phyloP scores from a whole-genome alignment of 2,888 invertebrate species.

The Amblyteles armatorius region DNA sequence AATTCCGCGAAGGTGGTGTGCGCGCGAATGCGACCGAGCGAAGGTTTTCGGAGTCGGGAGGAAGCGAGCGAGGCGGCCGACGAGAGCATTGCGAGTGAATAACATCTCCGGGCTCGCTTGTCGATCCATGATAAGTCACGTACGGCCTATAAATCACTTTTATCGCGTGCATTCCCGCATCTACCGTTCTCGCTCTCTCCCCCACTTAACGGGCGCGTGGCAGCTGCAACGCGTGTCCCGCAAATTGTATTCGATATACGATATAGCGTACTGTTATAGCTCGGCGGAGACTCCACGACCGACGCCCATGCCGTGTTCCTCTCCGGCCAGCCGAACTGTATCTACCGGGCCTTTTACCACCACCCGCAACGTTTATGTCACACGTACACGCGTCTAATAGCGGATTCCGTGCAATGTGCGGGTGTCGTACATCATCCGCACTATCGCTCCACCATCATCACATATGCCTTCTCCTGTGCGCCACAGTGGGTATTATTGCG shows the following conservation, averaged over 20 bases:
- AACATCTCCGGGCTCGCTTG: conserved; percentile 61
- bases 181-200: conserved; percentile 29
- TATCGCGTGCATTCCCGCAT: conserved; percentile 57
- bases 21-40: background rate
- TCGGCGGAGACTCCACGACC: background rate
- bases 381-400: conserved; percentile 11
- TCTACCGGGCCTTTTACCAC: conserved; percentile 21
- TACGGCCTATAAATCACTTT: conserved; percentile 69
- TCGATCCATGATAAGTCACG: conserved; percentile 71
- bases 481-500: background rate
- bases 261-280: conserved; percentile 48
- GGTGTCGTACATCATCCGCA: conserved; percentile 54
- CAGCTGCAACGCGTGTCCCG: conserved; percentile 40
- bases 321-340: conserved; percentile 30
- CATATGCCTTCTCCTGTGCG: background rate
- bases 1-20: conserved; percentile 35
- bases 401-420: conserved; percentile 31
- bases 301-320: conserved; percentile 30
- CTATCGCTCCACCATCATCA: conserved; percentile 6
- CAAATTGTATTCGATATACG: conserved; percentile 65
- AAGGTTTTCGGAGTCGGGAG: conserved; percentile 14
- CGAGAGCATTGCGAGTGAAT: conserved; percentile 55
- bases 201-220: background rate
- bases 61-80: conserved; percentile 35
- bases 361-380: background rate